Evolutionary conservation across 1,140 invertebrate species (phyloP).

Genomic region (Drosophila albomicans): DNA sequence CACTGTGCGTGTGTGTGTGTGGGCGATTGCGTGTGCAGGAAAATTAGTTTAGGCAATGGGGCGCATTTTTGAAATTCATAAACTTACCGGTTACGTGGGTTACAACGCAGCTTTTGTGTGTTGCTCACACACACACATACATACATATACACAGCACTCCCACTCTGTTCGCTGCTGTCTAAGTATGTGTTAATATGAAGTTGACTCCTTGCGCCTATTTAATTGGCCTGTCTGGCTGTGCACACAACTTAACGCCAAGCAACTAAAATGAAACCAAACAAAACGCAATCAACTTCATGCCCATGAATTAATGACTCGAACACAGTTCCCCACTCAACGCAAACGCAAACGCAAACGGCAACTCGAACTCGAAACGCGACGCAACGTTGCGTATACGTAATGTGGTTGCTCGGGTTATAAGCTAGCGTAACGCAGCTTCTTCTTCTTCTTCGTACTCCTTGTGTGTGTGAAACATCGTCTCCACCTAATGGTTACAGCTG

Average conservation of each 20-base stretch:
- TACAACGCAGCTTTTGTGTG: conserved; percentile 3
- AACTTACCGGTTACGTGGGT: conserved; percentile 54
- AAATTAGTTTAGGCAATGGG: conserved; percentile 76
- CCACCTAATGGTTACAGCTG: background rate
- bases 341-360: too few relatives aligned
- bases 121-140: conserved; percentile 5
- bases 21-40: conserved; percentile 43
- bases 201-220: conserved; percentile 45
- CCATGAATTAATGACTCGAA: conserved; percentile 76
- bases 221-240: conserved; percentile 45
- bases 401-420: background rate
- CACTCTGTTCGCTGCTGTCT: background rate
- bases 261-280: conserved; percentile 50
- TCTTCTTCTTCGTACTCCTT: too few relatives aligned
- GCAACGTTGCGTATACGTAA: conserved; percentile 22
- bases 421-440: background rate
- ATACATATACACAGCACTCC: background rate
- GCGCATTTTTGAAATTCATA: conserved; percentile 80
- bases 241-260: conserved; percentile 20
- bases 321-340: conserved; percentile 13
- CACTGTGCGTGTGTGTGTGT: conserved; percentile 30
- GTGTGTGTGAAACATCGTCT: background rate
- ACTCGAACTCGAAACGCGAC: background rate
- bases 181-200: conserved; percentile 54
- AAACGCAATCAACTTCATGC: conserved; percentile 76